These are phyloP conservation scores for Mimumesa dahlbomi DNA, from an alignment of 2,888 invertebrate species.

Conservation along the genomic window DNA sequence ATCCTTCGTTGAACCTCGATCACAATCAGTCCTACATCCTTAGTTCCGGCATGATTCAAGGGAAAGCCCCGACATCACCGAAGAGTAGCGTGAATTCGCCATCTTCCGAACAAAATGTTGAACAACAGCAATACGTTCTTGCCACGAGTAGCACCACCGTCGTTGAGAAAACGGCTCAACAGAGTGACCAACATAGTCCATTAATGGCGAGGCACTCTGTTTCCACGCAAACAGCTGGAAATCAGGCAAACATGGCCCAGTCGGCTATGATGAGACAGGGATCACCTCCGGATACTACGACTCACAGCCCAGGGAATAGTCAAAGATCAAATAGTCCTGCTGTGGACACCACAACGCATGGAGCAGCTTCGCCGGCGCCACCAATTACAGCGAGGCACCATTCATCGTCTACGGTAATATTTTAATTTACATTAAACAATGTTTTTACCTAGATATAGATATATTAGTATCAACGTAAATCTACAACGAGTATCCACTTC, in stretches of 20 bases:
- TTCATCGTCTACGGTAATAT: slow-evolving; percentile 74
- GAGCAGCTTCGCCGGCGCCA: slow-evolving; percentile 77
- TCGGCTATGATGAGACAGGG: slow-evolving; percentile 80
- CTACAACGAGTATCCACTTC: too few relatives aligned
- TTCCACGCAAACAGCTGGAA: slow-evolving; percentile 86
- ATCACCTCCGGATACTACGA: slow-evolving; percentile 92
- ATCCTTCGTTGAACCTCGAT: slow-evolving; percentile 82
- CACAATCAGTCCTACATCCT: slow-evolving; percentile 81
- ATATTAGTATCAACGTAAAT: too few relatives aligned
- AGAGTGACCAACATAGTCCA: slow-evolving; percentile 73
- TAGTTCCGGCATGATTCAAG: slow-evolving; percentile 75
- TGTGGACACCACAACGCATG: slow-evolving; percentile 79
- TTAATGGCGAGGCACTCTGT: slow-evolving; percentile 85
- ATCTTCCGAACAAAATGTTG: slow-evolving; percentile 75
- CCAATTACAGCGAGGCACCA: slow-evolving; percentile 73
- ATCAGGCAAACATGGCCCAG: slow-evolving; percentile 77
- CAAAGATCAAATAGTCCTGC: slow-evolving; percentile 78
- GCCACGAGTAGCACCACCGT: slow-evolving; percentile 68
- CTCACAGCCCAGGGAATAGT: slow-evolving; percentile 86
- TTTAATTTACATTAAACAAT: neutral
- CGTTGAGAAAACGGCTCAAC: slow-evolving; percentile 69
- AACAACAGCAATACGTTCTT: slow-evolving; percentile 75
- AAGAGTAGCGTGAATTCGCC: slow-evolving; percentile 73
- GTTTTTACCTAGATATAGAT: too few relatives aligned
- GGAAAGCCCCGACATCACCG: slow-evolving; percentile 72